Evolutionary conservation across 2,888 invertebrate species (phyloP).

Genomic region (Ophion ventricosus): DNA sequence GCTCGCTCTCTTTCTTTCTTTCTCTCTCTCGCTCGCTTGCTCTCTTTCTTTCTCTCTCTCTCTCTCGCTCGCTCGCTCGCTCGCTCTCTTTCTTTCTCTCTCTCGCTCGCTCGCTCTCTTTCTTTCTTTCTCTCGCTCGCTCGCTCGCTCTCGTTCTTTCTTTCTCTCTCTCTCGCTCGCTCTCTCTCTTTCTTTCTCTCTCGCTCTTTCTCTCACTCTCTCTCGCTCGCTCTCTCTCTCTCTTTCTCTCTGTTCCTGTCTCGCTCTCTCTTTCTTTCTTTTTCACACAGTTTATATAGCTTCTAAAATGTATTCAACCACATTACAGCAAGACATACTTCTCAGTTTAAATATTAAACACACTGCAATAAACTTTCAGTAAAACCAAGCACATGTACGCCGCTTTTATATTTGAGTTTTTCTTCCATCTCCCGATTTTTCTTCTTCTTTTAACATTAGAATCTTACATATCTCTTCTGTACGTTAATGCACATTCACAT

Average conservation of each 20-base stretch:
- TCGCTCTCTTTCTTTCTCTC: conserved; percentile 37
- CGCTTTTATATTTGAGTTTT: conserved; percentile 58
- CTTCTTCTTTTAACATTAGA: conserved; percentile 56
- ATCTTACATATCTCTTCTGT: conserved; percentile 66
- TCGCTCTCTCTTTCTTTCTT: conserved; percentile 27
- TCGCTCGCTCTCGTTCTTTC: conserved; percentile 52
- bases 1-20: conserved; percentile 38
- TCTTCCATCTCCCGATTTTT: conserved; percentile 30
- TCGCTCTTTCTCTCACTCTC: conserved; percentile 43
- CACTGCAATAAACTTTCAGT: conserved; percentile 78
- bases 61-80: conserved; percentile 18
- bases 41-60: conserved; percentile 63
- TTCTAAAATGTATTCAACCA: conserved; percentile 67
- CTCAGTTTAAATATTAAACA: conserved; percentile 74
- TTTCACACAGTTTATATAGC: conserved; percentile 59
- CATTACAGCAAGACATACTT: conserved; percentile 64
- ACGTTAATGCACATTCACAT: conserved; percentile 71
- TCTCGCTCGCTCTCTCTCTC: conserved; percentile 49
- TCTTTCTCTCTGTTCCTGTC: conserved; percentile 35
- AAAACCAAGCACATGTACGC: conserved; percentile 77
- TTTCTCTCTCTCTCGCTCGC: conserved; percentile 49
- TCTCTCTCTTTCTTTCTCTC: neutral
- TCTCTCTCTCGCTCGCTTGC: conserved; percentile 57
- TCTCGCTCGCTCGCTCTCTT: conserved; percentile 45
- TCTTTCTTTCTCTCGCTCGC: conserved; percentile 33